Evolutionary conservation across 2,113 vertebrate genomes (phyloP).

Genomic region (Regulus satrapa): DNA sequence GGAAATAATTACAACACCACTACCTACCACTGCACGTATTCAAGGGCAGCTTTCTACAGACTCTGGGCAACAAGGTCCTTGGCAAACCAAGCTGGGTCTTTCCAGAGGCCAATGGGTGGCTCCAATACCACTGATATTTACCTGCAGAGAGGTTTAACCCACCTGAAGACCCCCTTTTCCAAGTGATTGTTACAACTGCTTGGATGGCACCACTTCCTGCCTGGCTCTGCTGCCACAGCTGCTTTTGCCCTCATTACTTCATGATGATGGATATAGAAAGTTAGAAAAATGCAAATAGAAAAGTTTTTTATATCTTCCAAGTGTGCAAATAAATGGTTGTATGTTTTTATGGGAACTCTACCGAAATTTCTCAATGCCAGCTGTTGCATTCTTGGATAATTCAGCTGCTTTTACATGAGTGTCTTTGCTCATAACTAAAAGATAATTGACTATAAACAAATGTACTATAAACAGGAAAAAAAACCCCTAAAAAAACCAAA

Average conservation of each 20-base stretch:
- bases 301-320: constrained; percentile 21
- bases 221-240: not conserved
- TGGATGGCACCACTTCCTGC: not conserved
- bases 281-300: not conserved
- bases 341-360: not conserved
- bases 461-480: not conserved
- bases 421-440: constrained; percentile 35
- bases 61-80: constrained; percentile 60
- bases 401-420: not conserved
- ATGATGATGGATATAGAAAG: not conserved
- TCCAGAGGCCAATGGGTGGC: not conserved
- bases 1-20: not conserved
- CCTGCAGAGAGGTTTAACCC: not conserved
- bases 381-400: not conserved
- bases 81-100: not conserved
- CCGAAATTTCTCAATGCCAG: not conserved
- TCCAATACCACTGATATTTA: not conserved
- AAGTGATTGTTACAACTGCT: not conserved
- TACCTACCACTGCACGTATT: not conserved
- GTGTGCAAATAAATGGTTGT: not conserved
- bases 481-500: too few relatives aligned
- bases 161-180: not conserved
- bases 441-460: constrained; percentile 49
- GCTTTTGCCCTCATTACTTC: not conserved
- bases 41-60: constrained; percentile 20